Conservation (phyloP, 2,888 invertebrate species). For the Mesorhabditis belari region DNA sequence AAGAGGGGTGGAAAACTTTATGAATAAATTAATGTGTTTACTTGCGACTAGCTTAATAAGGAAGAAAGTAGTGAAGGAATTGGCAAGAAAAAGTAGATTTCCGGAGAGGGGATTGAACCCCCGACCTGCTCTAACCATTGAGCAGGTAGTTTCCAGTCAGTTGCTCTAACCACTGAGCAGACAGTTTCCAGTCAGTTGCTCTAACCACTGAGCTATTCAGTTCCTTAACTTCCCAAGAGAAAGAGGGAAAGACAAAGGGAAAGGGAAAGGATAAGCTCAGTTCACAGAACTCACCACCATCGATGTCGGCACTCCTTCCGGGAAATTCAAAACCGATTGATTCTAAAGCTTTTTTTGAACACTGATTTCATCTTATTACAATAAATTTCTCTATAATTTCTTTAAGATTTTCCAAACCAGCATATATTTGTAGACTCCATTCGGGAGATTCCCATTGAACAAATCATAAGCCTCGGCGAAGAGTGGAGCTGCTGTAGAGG, state of each 20-base stretch:
- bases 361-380: background rate
- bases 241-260: no score
- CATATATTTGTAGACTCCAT: conserved; percentile 31
- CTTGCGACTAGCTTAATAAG: conserved; percentile 6
- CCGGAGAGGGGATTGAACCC: no score
- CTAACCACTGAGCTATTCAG: no score
- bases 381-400: background rate
- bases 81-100: no score
- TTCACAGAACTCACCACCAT: no score
- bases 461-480: conserved; percentile 61
- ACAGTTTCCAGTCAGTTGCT: no score
- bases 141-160: no score
- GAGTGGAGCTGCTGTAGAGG: conserved; percentile 64
- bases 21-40: conserved; percentile 1
- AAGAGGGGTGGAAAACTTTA: background rate
- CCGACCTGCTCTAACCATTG: no score
- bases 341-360: conserved; percentile 14
- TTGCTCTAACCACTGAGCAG: no score
- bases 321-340: conserved; percentile 31
- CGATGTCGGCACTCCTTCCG: conserved; percentile 37
- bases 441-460: conserved; percentile 28
- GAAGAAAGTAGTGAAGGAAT: no score
- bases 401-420: conserved; percentile 9
- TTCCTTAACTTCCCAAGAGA: no score
- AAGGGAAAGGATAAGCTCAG: no score